Conservation (phyloP, 2,797 vertebrate species). For the Pagetopsis macropterus region DNA sequence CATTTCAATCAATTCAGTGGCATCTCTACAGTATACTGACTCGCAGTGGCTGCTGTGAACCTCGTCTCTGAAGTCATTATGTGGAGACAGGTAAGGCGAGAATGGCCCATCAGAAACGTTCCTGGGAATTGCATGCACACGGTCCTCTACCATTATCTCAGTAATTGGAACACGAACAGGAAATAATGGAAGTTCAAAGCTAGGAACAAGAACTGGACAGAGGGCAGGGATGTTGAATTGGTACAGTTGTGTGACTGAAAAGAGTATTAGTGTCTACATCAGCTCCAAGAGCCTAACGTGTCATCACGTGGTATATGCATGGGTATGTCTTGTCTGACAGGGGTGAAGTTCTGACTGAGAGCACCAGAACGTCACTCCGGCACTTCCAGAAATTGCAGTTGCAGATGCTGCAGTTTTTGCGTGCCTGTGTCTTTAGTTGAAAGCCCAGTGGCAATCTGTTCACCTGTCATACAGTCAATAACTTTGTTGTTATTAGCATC, state of each 20-base stretch:
- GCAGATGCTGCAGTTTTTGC: too few relatives aligned
- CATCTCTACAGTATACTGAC: slow-evolving; percentile 19
- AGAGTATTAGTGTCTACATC: background rate
- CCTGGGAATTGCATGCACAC: background rate
- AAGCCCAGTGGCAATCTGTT: too few relatives aligned
- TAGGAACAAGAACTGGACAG: too few relatives aligned
- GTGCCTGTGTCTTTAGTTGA: too few relatives aligned
- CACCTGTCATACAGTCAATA: too few relatives aligned
- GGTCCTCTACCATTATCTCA: background rate
- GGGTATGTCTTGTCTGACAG: too few relatives aligned
- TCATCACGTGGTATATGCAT: too few relatives aligned
- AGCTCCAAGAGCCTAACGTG: too few relatives aligned
- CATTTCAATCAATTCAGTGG: background rate
- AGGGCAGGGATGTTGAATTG: background rate
- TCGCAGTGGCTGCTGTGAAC: background rate
- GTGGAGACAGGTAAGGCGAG: background rate
- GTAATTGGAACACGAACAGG: background rate
- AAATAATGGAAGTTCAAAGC: background rate
- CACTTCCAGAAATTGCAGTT: too few relatives aligned
- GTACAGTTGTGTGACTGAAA: background rate
- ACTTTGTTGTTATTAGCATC: too few relatives aligned
- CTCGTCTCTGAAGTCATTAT: slow-evolving; percentile 7
- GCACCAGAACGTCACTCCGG: too few relatives aligned
- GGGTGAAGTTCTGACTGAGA: too few relatives aligned
- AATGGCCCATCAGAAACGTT: background rate